Evolutionary conservation across 2,797 vertebrate species (phyloP), one percentile per base, ranked within the genome.

Genomic region (Lepilemur ruficaudatus): DNA sequence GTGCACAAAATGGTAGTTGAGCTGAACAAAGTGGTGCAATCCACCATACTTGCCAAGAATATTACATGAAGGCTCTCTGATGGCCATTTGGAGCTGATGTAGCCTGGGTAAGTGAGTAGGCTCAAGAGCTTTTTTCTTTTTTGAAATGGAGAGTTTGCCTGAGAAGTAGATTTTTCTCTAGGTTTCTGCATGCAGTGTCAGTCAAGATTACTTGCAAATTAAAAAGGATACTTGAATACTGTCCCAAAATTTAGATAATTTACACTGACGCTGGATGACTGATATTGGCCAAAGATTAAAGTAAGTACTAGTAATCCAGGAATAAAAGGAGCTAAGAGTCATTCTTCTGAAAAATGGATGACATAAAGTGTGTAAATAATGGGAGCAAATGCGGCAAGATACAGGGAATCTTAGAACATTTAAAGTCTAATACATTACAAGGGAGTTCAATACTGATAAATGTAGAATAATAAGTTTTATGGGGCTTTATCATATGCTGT

Each of bases 381-480:
- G 81, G 95, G 85, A 85, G 88, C 63, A 97, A 98, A 97, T 97
- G 94, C 87, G 83, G 80, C 55, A 95, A 94, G 84, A 92, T 11
- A 94, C 61, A 96, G 84, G 32, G 46, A 94, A 90, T 91, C 86
- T 96, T 93, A 95, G 90, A 89, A 95, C 97, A 95, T 98, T 97
- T 98, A 97, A 98, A 97, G 86, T 86, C 94, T 96, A 93, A 97
- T 96, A 93, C 94, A 97, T 97, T 97, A 97, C 82, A 72, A 96
- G 97, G 94, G 92, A 97, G 65, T 97, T 98, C 94, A 96, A 18
- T 98, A 82, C 79, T 97, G 98, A 98, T 97, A 96, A 97, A 98
- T 97, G 95, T 92, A 96, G 93, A 98, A 97, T 98, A 98, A 97
- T 97, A 96, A 95, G 70, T 97, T 98, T 98, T 98, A 86, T 93